Evolutionary conservation across 2,888 invertebrate genomes (phyloP), one percentile per base, ranked within the genome.

Genomic region (Theodoxus fluviatilis): DNA sequence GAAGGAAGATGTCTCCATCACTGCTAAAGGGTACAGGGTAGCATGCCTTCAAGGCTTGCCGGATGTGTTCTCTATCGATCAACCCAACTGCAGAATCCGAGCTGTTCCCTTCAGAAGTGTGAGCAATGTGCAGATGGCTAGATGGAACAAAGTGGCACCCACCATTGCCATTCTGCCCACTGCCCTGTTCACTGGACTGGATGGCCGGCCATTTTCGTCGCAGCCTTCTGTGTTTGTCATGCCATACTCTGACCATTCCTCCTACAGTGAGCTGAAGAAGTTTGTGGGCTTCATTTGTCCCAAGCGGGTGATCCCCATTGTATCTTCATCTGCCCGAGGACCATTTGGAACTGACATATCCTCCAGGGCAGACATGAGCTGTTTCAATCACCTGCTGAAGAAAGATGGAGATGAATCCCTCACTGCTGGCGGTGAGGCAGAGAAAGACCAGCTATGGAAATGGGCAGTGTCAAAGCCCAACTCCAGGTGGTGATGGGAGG

Each of bases 201-300:
- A 77, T 43, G 75, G 76, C 3, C 66, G 72, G 12, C 81, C 82
- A 1, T 86, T 78, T 74, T 67, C 66, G 22, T 78, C 80, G 52
- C 72, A 75, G n/a, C 69, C 75, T 3, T 78, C 84, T 52, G 78
- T 87, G 1, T 83, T 80, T 77, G 74, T 85, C 22, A 81, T 88
- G 6, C 86, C 86, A 1, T 88, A 87, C 75, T 88, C 88, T 3
- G 87, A 88, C 73, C 88, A 88, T 73, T 84, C 84, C 40, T 86
- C 86, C 0, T 87, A 80, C 75, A 22, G 73, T 35, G 88, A 88
- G 72, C 78, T 88, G 12, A 55, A 76, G n/a, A 74, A 79, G 22
- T 87, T 88, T 80, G 86, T 88, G 2, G 72, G 79, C 22, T 68
- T 69, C 57, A 55, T 88, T 6, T 78, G 75, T 49, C 88, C 88